Conservation (phyloP, 2,888 invertebrate species). For the Dinocampus coccinellae region DNA sequence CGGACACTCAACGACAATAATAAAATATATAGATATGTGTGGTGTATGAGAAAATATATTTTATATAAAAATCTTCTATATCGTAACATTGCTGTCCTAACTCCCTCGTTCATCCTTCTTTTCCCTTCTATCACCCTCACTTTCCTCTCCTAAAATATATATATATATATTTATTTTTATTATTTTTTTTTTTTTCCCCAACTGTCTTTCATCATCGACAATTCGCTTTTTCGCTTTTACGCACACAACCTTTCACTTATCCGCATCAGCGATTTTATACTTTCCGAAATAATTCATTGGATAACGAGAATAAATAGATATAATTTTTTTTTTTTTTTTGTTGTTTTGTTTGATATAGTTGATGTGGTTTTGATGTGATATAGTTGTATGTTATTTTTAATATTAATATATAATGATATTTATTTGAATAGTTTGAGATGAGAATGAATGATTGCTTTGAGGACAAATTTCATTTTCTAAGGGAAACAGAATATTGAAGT, state of each 20-base stretch:
- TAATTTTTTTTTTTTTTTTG: neutral
- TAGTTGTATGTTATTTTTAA: no score
- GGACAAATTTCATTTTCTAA: no score
- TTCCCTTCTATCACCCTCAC: no score
- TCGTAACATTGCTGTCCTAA: neutral
- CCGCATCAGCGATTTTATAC: constrained; percentile 28
- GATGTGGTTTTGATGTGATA: neutral
- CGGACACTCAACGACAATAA: neutral
- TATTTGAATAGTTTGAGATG: no score
- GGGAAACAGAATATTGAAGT: no score
- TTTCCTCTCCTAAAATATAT: no score
- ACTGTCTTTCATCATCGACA: neutral
- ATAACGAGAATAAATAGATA: constrained; percentile 14
- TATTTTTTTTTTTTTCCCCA: neutral
- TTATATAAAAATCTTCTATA: neutral
- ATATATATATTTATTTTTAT: no score
- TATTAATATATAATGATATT: no score
- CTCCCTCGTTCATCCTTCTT: neutral
- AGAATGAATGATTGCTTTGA: no score
- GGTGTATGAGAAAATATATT: neutral
- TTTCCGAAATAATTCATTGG: constrained; percentile 27
- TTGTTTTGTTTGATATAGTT: neutral
- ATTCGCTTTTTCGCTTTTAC: neutral
- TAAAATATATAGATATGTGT: neutral
- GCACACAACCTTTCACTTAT: neutral